Evolutionary conservation across 2,888 invertebrate species (phyloP).

Genomic region (Eristalis tenax): DNA sequence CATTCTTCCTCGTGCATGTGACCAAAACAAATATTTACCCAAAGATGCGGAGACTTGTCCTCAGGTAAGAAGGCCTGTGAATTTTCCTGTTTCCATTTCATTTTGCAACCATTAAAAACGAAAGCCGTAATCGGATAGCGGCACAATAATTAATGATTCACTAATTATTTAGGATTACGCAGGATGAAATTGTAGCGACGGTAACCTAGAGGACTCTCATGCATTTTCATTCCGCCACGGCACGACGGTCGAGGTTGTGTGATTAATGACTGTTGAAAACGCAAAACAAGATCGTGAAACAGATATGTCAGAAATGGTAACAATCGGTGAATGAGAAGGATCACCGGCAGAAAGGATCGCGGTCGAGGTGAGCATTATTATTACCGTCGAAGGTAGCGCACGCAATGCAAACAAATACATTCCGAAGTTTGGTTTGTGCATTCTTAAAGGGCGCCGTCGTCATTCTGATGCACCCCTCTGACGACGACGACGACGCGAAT

Average conservation of each 20-base stretch:
- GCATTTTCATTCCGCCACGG: conserved; percentile 48
- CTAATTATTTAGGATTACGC: conserved; percentile 75
- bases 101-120: conserved; percentile 55
- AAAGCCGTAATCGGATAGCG: conserved; percentile 72
- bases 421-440: not conserved
- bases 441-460: conserved; percentile 17
- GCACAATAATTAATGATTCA: conserved; percentile 74
- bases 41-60: conserved; percentile 40
- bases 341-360: conserved; percentile 48
- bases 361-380: conserved; percentile 19
- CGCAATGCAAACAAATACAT: conserved; percentile 3
- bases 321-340: conserved; percentile 50
- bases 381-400: conserved; percentile 20
- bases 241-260: conserved; percentile 33
- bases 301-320: conserved; percentile 68
- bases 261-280: conserved; percentile 73
- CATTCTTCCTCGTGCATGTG: conserved; percentile 67
- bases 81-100: conserved; percentile 7
- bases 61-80: conserved; percentile 34
- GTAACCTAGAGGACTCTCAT: conserved; percentile 34
- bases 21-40: conserved; percentile 74
- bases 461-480: conserved; percentile 1
- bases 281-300: conserved; percentile 70
- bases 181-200: conserved; percentile 63
- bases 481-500: conserved; percentile 17